Percentiles rank a stretch among this genome's conserved stretches.
These are phyloP conservation scores for Cyaniris semiargus DNA, from an alignment of 2,888 invertebrate genomes.

Conservation along the genomic window DNA sequence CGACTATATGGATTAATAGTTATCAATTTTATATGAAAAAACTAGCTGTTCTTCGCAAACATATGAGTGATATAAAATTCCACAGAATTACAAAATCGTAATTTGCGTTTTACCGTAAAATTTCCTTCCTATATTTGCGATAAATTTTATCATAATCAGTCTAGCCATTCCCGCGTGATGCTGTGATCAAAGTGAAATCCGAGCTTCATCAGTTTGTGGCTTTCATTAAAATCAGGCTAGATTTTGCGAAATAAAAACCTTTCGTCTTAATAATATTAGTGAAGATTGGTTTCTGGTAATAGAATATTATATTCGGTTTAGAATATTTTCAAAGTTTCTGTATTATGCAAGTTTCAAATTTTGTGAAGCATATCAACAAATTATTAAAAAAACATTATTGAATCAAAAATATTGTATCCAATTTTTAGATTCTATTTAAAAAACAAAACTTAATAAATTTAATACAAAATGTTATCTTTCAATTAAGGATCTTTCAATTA, in stretches of 20 bases:
- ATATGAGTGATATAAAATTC: not conserved
- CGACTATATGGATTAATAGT: not conserved
- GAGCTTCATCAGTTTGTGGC: not conserved
- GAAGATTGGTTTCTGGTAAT: not conserved
- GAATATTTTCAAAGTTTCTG: too few relatives aligned
- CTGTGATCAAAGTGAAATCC: too few relatives aligned
- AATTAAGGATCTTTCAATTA: too few relatives aligned
- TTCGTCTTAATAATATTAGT: not conserved
- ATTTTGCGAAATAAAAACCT: not conserved
- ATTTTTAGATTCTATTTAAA: not conserved
- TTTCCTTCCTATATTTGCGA: not conserved
- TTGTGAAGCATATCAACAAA: not conserved
- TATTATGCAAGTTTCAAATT: too few relatives aligned
- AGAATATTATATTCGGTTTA: too few relatives aligned
- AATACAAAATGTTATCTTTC: not conserved
- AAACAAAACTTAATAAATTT: too few relatives aligned
- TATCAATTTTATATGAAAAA: not conserved
- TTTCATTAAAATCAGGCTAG: not conserved
- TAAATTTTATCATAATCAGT: not conserved
- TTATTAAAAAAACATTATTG: not conserved
- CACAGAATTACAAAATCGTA: not conserved
- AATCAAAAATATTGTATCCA: not conserved
- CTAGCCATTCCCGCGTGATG: too few relatives aligned
- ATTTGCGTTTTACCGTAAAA: not conserved
- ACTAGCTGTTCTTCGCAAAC: not conserved